Evolutionary conservation across 2,888 invertebrate genomes (phyloP), one percentile per base, ranked within the genome.

Genomic region (Pimpla rufipes): DNA sequence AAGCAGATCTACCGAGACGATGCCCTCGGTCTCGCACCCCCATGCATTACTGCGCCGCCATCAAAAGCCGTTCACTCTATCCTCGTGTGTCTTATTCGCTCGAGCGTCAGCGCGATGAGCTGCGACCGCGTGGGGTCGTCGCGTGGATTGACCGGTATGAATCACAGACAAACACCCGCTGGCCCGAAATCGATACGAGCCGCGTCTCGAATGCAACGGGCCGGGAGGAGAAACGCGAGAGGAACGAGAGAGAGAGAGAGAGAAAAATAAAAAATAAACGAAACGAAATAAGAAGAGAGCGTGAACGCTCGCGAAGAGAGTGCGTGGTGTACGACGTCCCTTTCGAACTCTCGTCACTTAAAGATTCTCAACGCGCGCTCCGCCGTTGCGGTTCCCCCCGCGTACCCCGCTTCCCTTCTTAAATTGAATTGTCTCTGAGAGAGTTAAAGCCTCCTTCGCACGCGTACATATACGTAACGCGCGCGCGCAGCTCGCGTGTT

Each of bases 161-260:
- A 83, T 83, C 79, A 79, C 79, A 74, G 75, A 71, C 83, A 83
- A 83, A 83, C 75, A 83, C 70, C 79, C 83, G 79, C 75, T 83
- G 83, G 83, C 75, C 70, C 79, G 79, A 83, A 83, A 83, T 79
- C 83, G 83, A 83, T 83, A 83, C 83, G 74, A 70, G 64, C n/a
- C 70, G 62, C 76, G 55, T 76, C 80, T 70, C 64, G 64, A 50
- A 64, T 55, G 79, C 68, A 64, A 42, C 16, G 40, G 68, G 40
- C 16, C n/a, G n/a, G n/a, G n/a, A n/a, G n/a, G n/a, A n/a, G n/a
- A n/a, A n/a, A n/a, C n/a, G n/a, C n/a, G n/a, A n/a, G 10, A 29
- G 40, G 42, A 13, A 21, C 7, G 52, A 47, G 13, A 35, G 57
- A 35, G 37, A 59, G 45, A 66, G n/a, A 42, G 73, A 40, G 59